Evolutionary conservation across 2,888 invertebrate species (phyloP).

Genomic region (Amiota minor): DNA sequence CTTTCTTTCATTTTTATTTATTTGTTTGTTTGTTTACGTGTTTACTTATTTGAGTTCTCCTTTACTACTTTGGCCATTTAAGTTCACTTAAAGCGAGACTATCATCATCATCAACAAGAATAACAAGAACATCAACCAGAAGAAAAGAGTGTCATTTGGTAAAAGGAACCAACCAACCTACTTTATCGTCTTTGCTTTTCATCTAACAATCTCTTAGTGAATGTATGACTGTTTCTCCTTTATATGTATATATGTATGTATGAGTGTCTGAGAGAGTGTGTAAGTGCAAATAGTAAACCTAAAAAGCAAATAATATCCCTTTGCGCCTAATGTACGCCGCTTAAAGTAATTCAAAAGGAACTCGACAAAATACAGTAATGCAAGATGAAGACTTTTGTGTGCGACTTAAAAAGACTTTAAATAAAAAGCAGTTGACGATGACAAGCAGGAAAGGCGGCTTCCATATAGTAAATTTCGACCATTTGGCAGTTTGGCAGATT

Average conservation of each 20-base stretch:
- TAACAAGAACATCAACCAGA: too few relatives aligned
- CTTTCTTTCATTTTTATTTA: background rate
- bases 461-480: slow-evolving; percentile 5
- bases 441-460: background rate
- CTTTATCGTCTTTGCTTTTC: too few relatives aligned
- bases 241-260: too few relatives aligned
- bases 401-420: background rate
- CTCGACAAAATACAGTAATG: background rate
- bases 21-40: background rate
- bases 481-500: slow-evolving; percentile 27
- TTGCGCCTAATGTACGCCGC: slow-evolving; percentile 12
- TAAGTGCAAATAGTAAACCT: background rate
- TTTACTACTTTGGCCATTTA: background rate
- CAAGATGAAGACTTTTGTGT: too few relatives aligned
- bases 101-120: too few relatives aligned
- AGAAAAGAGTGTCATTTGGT: too few relatives aligned
- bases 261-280: background rate
- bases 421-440: slow-evolving; percentile 2
- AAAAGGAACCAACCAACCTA: too few relatives aligned
- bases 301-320: slow-evolving; percentile 9
- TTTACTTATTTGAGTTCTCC: too few relatives aligned
- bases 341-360: slow-evolving; percentile 9
- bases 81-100: slow-evolving; percentile 14
- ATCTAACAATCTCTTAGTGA: too few relatives aligned
- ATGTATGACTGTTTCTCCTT: too few relatives aligned